These are phyloP conservation scores for Pachyrhynchus sulphureomaculatus DNA, from an alignment of 1,140 invertebrate species.

Conservation along the genomic window DNA sequence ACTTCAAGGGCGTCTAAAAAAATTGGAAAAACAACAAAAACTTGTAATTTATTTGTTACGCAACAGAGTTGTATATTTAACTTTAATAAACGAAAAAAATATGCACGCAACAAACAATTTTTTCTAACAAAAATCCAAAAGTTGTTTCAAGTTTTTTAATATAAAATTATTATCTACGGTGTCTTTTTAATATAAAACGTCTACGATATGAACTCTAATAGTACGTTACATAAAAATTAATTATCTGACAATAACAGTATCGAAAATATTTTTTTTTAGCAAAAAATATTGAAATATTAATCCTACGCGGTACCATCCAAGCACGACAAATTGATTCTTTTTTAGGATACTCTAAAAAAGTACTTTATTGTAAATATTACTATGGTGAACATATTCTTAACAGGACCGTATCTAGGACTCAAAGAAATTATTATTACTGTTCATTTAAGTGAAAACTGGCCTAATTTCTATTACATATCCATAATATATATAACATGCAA, in stretches of 20 bases:
- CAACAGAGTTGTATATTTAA: slow-evolving; percentile 21
- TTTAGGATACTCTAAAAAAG: not conserved
- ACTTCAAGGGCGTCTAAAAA: slow-evolving; percentile 25
- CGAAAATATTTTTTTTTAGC: not conserved
- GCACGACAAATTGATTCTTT: slow-evolving; percentile 3
- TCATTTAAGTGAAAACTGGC: too few species aligned
- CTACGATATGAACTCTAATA: not conserved
- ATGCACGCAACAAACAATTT: slow-evolving; percentile 23
- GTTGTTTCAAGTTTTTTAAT: slow-evolving; percentile 7
- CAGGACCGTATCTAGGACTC: too few species aligned
- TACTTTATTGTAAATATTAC: too few species aligned
- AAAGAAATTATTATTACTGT: too few species aligned
- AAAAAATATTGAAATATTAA: slow-evolving; percentile 10
- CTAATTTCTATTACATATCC: too few species aligned
- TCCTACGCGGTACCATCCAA: not conserved
- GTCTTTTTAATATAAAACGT: not conserved
- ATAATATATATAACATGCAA: too few species aligned
- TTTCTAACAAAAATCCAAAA: slow-evolving; percentile 12
- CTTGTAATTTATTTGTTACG: slow-evolving; percentile 26
- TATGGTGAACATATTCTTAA: too few species aligned
- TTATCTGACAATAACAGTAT: slow-evolving; percentile 6
- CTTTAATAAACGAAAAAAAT: slow-evolving; percentile 25
- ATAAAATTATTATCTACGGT: slow-evolving; percentile 7
- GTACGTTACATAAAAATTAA: slow-evolving; percentile 8
- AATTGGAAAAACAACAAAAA: slow-evolving; percentile 25